These are phyloP conservation scores for Odontamblyopus lacepedii DNA, from an alignment of 2,797 vertebrate genomes.

Conservation along the genomic window DNA sequence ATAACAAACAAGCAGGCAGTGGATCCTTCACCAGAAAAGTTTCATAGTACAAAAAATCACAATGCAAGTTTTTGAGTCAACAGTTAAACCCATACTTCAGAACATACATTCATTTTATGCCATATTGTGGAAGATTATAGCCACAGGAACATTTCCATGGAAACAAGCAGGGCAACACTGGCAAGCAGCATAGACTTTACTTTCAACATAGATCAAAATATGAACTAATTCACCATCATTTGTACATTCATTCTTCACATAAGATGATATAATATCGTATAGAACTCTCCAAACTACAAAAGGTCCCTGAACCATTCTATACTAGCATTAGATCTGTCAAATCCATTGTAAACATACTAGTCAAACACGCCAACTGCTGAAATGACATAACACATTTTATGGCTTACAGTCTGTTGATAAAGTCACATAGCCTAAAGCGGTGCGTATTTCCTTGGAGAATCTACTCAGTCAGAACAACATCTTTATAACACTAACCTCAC, in stretches of 20 bases:
- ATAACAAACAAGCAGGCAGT: too few relatives aligned
- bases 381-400: neutral
- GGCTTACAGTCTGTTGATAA: neutral
- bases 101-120: too few relatives aligned
- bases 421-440: neutral
- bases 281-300: neutral
- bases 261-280: neutral
- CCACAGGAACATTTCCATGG: too few relatives aligned
- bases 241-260: conserved; percentile 19
- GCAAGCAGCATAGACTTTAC: too few relatives aligned
- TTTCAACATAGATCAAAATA: too few relatives aligned
- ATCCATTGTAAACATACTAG: neutral
- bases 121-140: too few relatives aligned
- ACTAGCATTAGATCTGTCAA: neutral
- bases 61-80: too few relatives aligned
- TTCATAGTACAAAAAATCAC: too few relatives aligned
- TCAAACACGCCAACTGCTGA: neutral
- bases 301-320: neutral
- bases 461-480: conserved; percentile 12
- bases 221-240: too few relatives aligned
- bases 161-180: too few relatives aligned
- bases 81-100: too few relatives aligned
- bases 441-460: neutral
- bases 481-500: conserved; percentile 9
- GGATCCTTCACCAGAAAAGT: too few relatives aligned